phyloP scores from a whole-genome alignment of 2,113 vertebrate genomes.

The Peromyscus californicus region DNA sequence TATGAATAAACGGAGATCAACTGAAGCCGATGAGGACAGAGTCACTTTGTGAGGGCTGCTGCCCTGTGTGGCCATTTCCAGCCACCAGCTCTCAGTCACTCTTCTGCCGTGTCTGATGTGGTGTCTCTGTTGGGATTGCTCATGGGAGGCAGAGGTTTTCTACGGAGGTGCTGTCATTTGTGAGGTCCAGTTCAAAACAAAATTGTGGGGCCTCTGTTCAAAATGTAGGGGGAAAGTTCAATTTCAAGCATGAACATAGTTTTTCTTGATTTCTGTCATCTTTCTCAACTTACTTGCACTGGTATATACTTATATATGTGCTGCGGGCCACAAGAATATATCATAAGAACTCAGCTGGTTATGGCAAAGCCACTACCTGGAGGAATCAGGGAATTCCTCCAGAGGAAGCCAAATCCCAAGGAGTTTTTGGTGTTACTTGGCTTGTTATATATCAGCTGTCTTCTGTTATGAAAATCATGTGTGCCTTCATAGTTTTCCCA shows the following conservation, averaged over 20 bases:
- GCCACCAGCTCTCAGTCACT: rapidly evolving
- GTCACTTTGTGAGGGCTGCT: rapidly evolving
- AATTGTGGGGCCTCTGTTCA: background rate
- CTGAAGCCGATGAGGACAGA: rapidly evolving
- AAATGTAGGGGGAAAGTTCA: background rate
- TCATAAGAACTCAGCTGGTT: too few relatives aligned
- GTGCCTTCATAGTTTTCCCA: too few relatives aligned
- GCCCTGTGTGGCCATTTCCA: rapidly evolving
- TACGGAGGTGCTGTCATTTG: background rate
- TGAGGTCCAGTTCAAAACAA: background rate
- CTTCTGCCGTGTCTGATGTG: rapidly evolving
- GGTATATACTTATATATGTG: too few relatives aligned
- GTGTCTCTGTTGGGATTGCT: background rate
- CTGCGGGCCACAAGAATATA: too few relatives aligned
- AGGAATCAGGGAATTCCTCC: too few relatives aligned
- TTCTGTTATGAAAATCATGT: too few relatives aligned
- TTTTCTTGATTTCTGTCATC: background rate
- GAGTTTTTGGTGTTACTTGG: too few relatives aligned
- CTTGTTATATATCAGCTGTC: too few relatives aligned
- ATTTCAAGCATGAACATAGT: background rate
- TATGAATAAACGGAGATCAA: background rate
- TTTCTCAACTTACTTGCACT: background rate
- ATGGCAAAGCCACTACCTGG: too few relatives aligned
- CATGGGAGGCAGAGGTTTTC: background rate
- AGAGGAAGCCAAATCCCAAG: too few relatives aligned